A percentile compares a stretch with the other conserved stretches of the same genome.
These are phyloP conservation scores for Unio delphinus DNA, from an alignment of 2,888 invertebrate genomes.

Conservation along the genomic window DNA sequence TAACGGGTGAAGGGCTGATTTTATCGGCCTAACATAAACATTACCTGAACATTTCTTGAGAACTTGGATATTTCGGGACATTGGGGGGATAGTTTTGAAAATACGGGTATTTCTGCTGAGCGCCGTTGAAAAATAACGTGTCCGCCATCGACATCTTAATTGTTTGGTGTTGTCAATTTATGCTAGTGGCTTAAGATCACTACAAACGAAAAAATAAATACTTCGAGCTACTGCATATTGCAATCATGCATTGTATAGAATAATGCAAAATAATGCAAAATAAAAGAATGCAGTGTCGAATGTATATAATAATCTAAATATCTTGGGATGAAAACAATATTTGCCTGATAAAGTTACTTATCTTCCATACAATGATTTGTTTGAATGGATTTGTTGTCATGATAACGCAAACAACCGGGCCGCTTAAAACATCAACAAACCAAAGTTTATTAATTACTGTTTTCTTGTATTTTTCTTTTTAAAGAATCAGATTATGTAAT, in stretches of 20 bases:
- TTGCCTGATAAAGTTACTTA: too few species aligned
- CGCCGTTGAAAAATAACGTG: constrained; percentile 57
- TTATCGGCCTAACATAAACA: too few species aligned
- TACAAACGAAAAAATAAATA: constrained; percentile 1
- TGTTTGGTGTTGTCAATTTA: constrained; percentile 32
- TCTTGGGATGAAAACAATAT: too few species aligned
- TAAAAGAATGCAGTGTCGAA: too few species aligned
- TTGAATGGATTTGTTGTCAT: constrained; percentile 16
- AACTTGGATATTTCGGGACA: constrained; percentile 66
- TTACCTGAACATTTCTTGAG: constrained; percentile 68
- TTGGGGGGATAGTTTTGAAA: constrained; percentile 67
- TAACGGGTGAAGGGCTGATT: too few species aligned
- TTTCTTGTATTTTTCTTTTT: neutral
- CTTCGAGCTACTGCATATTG: too few species aligned
- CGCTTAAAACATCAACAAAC: constrained; percentile 33
- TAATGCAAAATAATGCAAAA: too few species aligned
- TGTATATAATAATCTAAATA: too few species aligned
- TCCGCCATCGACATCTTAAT: constrained; percentile 50
- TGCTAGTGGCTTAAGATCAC: constrained; percentile 31
- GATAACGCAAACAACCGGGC: constrained; percentile 13
- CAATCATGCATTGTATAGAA: too few species aligned
- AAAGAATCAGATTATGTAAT: too few species aligned
- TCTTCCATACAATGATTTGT: too few species aligned
- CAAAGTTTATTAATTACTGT: neutral
- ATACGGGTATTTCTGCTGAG: constrained; percentile 62